Evolutionary conservation across 2,113 vertebrate genomes (phyloP).

Genomic region (Nesospiza acunhae): DNA sequence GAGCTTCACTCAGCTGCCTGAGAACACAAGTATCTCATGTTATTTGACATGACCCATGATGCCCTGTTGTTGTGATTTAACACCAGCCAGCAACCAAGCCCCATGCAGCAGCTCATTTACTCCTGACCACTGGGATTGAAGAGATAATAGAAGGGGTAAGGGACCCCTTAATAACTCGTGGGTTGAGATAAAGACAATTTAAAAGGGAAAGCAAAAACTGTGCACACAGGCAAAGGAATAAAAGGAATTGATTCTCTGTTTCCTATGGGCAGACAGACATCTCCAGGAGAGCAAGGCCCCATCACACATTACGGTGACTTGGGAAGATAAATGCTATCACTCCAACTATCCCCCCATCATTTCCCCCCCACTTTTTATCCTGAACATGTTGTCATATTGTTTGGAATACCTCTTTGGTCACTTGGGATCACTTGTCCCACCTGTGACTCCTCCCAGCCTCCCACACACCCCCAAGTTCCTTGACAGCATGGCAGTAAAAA

Average conservation of each 20-base stretch:
- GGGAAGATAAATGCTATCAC: accelerated
- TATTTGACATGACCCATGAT: neutral
- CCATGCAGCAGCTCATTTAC: neutral
- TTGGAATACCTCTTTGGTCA: neutral
- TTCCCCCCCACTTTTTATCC: neutral
- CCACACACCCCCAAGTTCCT: neutral
- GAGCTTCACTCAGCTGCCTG: neutral
- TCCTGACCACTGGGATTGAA: too few relatives aligned
- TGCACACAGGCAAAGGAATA: neutral
- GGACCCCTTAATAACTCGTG: neutral
- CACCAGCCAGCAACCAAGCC: neutral
- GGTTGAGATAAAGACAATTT: neutral
- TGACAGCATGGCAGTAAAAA: neutral
- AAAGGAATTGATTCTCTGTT: neutral
- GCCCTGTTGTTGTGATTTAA: neutral
- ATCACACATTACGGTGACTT: accelerated
- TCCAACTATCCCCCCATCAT: neutral
- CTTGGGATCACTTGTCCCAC: neutral
- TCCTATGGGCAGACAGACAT: neutral
- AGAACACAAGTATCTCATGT: neutral
- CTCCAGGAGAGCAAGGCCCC: neutral
- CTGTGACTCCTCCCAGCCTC: neutral
- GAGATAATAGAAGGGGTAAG: neutral
- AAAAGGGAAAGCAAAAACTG: neutral
- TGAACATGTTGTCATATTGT: neutral